A percentile compares a stretch with the other conserved stretches of the same genome.
These are phyloP conservation scores for Scyliorhinus canicula DNA, from an alignment of 2,797 vertebrate species.

Conservation along the genomic window DNA sequence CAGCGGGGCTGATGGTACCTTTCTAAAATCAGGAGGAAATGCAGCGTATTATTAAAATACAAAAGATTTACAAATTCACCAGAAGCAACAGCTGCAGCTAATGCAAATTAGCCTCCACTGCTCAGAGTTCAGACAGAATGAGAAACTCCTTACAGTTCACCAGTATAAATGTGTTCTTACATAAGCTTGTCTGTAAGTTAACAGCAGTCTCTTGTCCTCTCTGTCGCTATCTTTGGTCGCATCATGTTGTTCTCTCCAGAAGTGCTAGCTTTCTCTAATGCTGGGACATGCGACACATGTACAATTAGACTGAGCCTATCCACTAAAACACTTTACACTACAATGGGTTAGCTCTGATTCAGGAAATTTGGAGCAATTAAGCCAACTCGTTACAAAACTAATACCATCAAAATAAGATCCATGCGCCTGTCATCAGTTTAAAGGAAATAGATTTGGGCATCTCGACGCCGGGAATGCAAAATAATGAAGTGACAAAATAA, in stretches of 20 bases:
- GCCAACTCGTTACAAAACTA: neutral
- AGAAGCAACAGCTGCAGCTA: slow-evolving; percentile 6
- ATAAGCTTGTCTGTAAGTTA: neutral
- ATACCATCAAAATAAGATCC: neutral
- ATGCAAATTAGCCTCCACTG: neutral
- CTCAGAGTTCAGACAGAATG: slow-evolving; percentile 15
- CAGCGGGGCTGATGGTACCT: slow-evolving; percentile 13
- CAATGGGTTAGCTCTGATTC: neutral
- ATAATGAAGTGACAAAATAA: neutral
- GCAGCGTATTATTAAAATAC: slow-evolving; percentile 13
- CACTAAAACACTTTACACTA: neutral
- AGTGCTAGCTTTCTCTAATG: neutral
- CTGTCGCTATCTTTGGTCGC: neutral
- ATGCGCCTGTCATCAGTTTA: neutral
- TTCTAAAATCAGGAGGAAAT: slow-evolving; percentile 13
- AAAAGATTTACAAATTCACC: neutral
- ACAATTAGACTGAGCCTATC: neutral
- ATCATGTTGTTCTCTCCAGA: neutral
- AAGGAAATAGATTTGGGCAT: neutral
- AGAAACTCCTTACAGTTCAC: neutral
- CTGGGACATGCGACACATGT: no score
- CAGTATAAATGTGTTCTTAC: neutral
- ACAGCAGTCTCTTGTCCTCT: neutral
- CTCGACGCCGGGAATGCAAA: neutral
- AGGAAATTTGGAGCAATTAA: neutral